Evolutionary conservation across 2,888 invertebrate species (phyloP), one percentile per base, ranked within the genome.

Genomic region (Stramonita haemastoma): DNA sequence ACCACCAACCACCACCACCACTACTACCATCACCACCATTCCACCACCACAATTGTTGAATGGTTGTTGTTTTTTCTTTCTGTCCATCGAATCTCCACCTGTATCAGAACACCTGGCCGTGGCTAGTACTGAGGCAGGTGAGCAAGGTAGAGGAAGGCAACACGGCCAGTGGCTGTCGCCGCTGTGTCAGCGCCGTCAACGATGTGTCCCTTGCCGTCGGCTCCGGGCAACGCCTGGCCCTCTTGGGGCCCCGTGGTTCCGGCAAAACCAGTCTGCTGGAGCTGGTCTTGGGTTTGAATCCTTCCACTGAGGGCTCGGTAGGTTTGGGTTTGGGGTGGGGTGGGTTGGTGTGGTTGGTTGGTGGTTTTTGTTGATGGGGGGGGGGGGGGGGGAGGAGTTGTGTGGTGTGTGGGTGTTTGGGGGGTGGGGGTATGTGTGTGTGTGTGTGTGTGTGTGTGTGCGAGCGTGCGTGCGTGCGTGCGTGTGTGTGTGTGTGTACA

Each of bases 211-310:
- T 89, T 29, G 15, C 73, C 5, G 83, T 89, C 8, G 26, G 29
- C 46, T 56, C 19, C 11, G 89, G 85, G 6, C 34, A 89, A 32
- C 73, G 29, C 29, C n/a, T 89, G 70, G 85, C 85, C 6, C 57
- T 89, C 56, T 77, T 89, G 84, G 89, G 89, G 13, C 89, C 89
- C 32, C 29, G n/a, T 11, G 85, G 85, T 5, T 56, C 89, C 11
- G 89, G 89, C n/a, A 89, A 89, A 26, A 73, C 89, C n/a, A 57
- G 85, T 0, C 29, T 73, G n/a, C 6, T 89, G 8, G 34, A 77
- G 77, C 8, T 57, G 32, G 32, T 89, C 13, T n/a, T 84, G 34
- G 89, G 88, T 19, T 19, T 60, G 26, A 34, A n/a, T 32, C 70
- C 57, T 13, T 46, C 88, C 8, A 34, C 84, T 36, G 70, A 46